Evolutionary conservation across 2,888 invertebrate species (phyloP), one percentile per base, ranked within the genome.

Genomic region (Eupithecia vulgata): DNA sequence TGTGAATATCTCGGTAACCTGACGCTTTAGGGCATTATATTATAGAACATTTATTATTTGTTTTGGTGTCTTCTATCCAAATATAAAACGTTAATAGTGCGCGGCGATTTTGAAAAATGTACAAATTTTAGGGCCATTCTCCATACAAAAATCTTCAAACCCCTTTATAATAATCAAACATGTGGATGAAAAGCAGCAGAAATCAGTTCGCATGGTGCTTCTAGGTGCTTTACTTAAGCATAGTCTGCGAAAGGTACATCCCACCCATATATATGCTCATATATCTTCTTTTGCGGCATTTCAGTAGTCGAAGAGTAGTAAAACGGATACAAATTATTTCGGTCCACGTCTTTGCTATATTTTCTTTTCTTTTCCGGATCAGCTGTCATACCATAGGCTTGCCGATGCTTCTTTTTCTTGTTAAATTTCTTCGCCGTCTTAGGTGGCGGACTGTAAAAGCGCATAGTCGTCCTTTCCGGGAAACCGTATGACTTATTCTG

Each of bases 371-470:
- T 61, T 0, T 12, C 57, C 3, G 0, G 3, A 6, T 7, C 1
- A 7, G 48, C 6, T 52, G 7, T 3, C 4, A 52, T 52, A 3
- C 4, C 21, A 0, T 1, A 1, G 21, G 2, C 10, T 30, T 30
- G 2, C 3, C 10, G 48, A 1, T 57, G 25, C 17, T 3, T 34
- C 17, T 17, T 34, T 17, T 61, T 59, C 2, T 30, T 34, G 10
- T 4, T 21, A 61, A 17, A 61, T 30, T 0, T 34, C 61, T 17
- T 52, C 10, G 8, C n/a, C 1, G 48, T 52, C 4, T 3, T 3
- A 10, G 21, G n/a, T 0, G 10, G 0, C 4, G 10, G 0, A 1
- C 1, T 0, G 15, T 1, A 42, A 10, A 1, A 0, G n/a, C 3
- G n/a, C 2, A 3, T 2, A 7, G 48, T 21, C 8, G 48, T 21